Base-by-base conservation (phyloP, 2,797 vertebrate species). In the Oreortyx pictus region DNA sequence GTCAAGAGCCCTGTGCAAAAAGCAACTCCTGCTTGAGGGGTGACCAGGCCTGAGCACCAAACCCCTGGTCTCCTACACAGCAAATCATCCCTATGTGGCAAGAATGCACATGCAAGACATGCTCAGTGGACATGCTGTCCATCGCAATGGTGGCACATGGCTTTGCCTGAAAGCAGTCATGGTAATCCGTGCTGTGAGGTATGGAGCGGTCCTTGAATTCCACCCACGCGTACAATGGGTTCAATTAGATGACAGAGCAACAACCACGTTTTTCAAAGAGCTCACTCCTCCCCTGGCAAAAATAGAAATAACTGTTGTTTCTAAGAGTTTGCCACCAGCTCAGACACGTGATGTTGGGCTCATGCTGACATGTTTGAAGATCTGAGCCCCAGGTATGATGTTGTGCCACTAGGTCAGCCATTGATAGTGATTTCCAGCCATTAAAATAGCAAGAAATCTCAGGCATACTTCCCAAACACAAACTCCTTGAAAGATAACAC, bases 1-100 rank as follows among this genome's bases (percentile, higher is more conserved):
- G 88, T 92, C 61, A 97, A 89, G 66, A 97, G 74, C 68, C 96
- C 96, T 97, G 65, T 4, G 14, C 9, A 72, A 81, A 80, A 0
- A 88, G n/a, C 9, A 94, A 25, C 20, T 44, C 31, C 7, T 17
- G 9, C 46, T 76, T 68, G 3, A 6, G 64, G 43, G 80, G 43
- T 59, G 52, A 67, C 23, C 50, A 67, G 74, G 46, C 47, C n/a
- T 6, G 23, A 20, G 35, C 22, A 65, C 18, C 70, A 71, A 23
- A 5, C 14, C 43, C n/a, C 37, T 1, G 1, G 31, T 35, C 19
- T 35, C 66, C 65, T n/a, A 59, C n/a, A 39, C 20, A 59, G 47
- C 16, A 4, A 71, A 24, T 39, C 35, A 54, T 33, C 25, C n/a
- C 31, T 23, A 27, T 18, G 22, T 24, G 43, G 57, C 50, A 15